Base-by-base conservation (phyloP, 2,113 vertebrate genomes). In the Melospiza melodia region DNA sequence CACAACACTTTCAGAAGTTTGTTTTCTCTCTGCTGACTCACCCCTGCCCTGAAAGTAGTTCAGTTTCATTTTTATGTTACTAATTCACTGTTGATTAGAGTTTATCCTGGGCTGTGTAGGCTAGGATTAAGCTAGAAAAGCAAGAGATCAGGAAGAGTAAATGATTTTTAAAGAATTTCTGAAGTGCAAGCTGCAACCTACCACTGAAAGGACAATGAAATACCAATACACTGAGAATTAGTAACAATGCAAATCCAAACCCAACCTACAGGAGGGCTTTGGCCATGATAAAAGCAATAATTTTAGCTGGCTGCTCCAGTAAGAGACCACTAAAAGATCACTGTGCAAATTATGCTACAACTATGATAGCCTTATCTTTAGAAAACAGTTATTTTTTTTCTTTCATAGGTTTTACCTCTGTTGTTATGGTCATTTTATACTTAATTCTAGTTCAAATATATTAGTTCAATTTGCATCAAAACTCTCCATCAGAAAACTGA, bases 11-110 rank as follows among this genome's bases (percentile, higher is more conserved):
- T 41, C 3, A n/a, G 7, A 93, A 88, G 39, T 88, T 90, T 90
- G 37, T 57, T 92, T 93, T 84, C 46, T 92, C 19, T 77, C 92
- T 88, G 62, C 84, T 91, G 90, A 94, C 71, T 95, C 88, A 87
- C 39, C 11, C 65, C 46, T 82, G 37, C 51, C 67, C 43, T 81
- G 80, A 84, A 94, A 88, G 48, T 35, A 71, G 43, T 37, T 90
- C 46, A 31, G n/a, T 74, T 77, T 71, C 51, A 48, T 89, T 92
- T 90, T 90, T 77, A 78, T 90, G 33, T 84, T 84, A 81, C 20
- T 62, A 93, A 77, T 90, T 92, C 75, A 69, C 46, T 0, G 21
- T 68, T 94, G 63, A 59, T 86, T 86, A 75, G 51, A 92, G 55
- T 83, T 90, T 58, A 90, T 71, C 27, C 65, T 39, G 31, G 14